phyloP scores from a whole-genome alignment of 2,113 vertebrate species.

The Triplophysa tibetana region DNA sequence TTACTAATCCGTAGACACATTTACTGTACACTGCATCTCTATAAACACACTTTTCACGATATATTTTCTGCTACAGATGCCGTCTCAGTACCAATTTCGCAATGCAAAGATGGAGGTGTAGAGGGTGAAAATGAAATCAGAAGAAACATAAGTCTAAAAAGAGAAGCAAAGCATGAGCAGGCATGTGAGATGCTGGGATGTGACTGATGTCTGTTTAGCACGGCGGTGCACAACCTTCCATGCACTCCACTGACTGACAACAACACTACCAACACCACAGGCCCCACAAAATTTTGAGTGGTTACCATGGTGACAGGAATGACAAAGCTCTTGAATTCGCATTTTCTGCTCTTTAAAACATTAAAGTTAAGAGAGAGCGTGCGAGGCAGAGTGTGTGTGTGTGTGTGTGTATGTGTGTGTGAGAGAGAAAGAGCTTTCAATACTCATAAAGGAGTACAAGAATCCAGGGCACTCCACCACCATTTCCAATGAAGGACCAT shows the following conservation, averaged over 20 bases:
- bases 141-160: neutral
- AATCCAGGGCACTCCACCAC: slow-evolving; percentile 39
- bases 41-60: neutral
- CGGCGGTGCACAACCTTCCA: slow-evolving; percentile 32
- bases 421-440: slow-evolving; percentile 9
- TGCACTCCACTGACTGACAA: slow-evolving; percentile 44
- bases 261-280: slow-evolving; percentile 39
- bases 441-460: slow-evolving; percentile 31
- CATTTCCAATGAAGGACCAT: slow-evolving; percentile 44
- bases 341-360: slow-evolving; percentile 49
- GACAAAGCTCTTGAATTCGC: slow-evolving; percentile 39
- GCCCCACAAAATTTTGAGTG: slow-evolving; percentile 18
- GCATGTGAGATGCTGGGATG: neutral
- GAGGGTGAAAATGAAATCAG: neutral
- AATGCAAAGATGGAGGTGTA: neutral
- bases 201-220: slow-evolving; percentile 48
- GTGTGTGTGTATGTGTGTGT: too few relatives aligned
- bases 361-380: slow-evolving; percentile 31
- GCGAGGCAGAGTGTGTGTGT: neutral
- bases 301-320: slow-evolving; percentile 44
- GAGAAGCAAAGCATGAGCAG: neutral
- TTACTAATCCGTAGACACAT: too few relatives aligned
- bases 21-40: neutral
- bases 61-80: neutral
- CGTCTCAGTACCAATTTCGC: neutral